Evolutionary conservation across 92 coral and sea anemone genomes (phyloP).

Genomic region (Porites rus): DNA sequence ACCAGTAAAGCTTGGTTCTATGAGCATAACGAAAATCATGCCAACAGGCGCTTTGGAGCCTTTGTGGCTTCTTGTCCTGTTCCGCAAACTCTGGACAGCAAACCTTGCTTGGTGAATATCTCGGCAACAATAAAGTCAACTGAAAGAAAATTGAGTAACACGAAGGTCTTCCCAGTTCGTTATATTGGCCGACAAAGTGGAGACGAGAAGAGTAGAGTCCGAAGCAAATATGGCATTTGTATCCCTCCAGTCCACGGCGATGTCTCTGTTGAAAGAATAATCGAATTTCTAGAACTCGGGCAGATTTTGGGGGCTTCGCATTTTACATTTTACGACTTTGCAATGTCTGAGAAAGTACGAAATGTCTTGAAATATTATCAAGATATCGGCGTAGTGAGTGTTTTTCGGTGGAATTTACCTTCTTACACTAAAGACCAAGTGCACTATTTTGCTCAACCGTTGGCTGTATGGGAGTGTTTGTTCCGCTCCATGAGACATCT

Average conservation of each 20-base stretch:
- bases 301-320: conserved; percentile 61
- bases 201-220: neutral
- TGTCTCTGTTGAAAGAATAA: conserved; percentile 25
- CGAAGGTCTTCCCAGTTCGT: conserved; percentile 47
- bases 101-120: conserved; percentile 49
- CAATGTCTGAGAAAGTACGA: conserved; percentile 24
- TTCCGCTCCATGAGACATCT: conserved; percentile 51
- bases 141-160: neutral
- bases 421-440: conserved; percentile 32
- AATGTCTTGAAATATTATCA: conserved; percentile 49
- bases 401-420: conserved; percentile 66
- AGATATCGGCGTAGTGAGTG: conserved; percentile 43
- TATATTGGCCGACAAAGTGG: conserved; percentile 8
- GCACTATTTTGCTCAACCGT: conserved; percentile 64
- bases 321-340: conserved; percentile 64
- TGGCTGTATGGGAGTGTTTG: conserved; percentile 68
- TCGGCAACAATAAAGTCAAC: conserved; percentile 32
- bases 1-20: conserved; percentile 3
- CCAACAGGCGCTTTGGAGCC: conserved; percentile 42
- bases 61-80: conserved; percentile 61
- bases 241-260: conserved; percentile 62
- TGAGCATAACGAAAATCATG: conserved; percentile 41
- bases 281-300: conserved; percentile 71
- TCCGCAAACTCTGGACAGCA: conserved; percentile 43
- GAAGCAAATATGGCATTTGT: conserved; percentile 57